These are phyloP conservation scores for Cheilosia vulpina DNA, from an alignment of 2,888 invertebrate genomes.

Conservation along the genomic window DNA sequence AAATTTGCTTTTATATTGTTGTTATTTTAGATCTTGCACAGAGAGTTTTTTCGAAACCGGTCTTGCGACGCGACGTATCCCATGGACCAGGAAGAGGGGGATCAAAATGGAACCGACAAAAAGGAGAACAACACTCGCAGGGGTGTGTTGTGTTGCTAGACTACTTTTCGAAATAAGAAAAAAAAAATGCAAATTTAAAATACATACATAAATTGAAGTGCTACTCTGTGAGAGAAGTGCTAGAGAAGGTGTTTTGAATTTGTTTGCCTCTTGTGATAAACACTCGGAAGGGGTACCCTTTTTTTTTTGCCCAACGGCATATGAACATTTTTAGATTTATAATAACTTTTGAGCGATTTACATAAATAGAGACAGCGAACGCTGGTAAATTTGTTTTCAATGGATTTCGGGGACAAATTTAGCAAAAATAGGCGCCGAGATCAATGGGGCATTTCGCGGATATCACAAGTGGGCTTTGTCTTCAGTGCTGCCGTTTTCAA, in stretches of 20 bases:
- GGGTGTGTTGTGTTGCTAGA: slow-evolving; percentile 49
- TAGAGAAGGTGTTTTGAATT: slow-evolving; percentile 31
- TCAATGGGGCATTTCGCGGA: no score
- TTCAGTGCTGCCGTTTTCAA: no score
- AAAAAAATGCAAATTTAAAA: slow-evolving; percentile 7
- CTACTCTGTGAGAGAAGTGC: slow-evolving; percentile 6
- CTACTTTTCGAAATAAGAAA: slow-evolving; percentile 29
- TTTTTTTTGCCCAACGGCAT: not conserved
- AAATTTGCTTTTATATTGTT: slow-evolving; percentile 45
- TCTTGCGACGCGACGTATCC: slow-evolving; percentile 26
- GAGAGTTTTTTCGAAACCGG: slow-evolving; percentile 53
- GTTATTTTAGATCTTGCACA: slow-evolving; percentile 58
- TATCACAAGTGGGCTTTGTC: no score
- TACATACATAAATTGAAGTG: slow-evolving; percentile 12
- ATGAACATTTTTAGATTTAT: not conserved
- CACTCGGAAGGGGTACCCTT: not conserved
- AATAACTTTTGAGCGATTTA: not conserved
- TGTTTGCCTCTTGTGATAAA: slow-evolving; percentile 16
- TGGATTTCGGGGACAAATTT: not conserved
- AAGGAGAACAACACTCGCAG: slow-evolving; percentile 18
- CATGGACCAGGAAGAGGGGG: slow-evolving; percentile 43
- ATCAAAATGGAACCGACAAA: slow-evolving; percentile 14
- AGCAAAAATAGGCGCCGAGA: no score
- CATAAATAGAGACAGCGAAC: not conserved
- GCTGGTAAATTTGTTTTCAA: slow-evolving; percentile 1